A percentile compares a stretch with the other conserved stretches of the same genome.
phyloP scores from a whole-genome alignment of 2,888 invertebrate species.

The Himalopsyche kuldschensis region DNA sequence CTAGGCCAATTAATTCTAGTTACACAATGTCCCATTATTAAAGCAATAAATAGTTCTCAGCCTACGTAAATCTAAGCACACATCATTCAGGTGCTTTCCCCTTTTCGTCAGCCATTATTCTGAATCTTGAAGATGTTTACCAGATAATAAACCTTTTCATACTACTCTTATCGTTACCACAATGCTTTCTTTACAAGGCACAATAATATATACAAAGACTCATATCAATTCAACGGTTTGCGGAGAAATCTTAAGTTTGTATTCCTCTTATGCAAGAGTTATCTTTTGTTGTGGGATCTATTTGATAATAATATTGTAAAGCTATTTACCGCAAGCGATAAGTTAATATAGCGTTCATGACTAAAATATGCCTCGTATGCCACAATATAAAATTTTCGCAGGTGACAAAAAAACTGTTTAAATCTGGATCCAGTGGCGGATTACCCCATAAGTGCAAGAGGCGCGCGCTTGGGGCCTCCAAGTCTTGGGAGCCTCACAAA shows the following conservation, averaged over 20 bases:
- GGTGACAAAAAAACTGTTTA: too few relatives aligned
- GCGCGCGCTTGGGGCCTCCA: too few relatives aligned
- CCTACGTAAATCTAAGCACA: not conserved
- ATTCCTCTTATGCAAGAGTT: slow-evolving; percentile 15
- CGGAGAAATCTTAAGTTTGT: slow-evolving; percentile 22
- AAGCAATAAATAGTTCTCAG: not conserved
- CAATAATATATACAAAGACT: slow-evolving; percentile 30
- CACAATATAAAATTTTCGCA: too few relatives aligned
- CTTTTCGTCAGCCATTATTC: not conserved
- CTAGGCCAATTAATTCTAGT: too few relatives aligned
- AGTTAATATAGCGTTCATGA: not conserved
- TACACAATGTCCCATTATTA: too few relatives aligned
- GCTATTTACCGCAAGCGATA: not conserved
- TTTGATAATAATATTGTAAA: slow-evolving; percentile 21
- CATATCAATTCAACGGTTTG: slow-evolving; percentile 25
- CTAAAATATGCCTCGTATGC: too few relatives aligned
- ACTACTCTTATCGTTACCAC: slow-evolving; percentile 24
- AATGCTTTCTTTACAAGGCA: slow-evolving; percentile 21
- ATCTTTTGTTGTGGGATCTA: slow-evolving; percentile 13
- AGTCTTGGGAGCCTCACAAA: too few relatives aligned
- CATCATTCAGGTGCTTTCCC: slow-evolving; percentile 18
- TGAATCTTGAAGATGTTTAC: slow-evolving; percentile 18
- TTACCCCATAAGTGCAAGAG: too few relatives aligned
- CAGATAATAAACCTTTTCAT: slow-evolving; percentile 21
- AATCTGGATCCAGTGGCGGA: too few relatives aligned